Evolutionary conservation across 2,797 vertebrate species (phyloP).

Genomic region (Macropodus opercularis): DNA sequence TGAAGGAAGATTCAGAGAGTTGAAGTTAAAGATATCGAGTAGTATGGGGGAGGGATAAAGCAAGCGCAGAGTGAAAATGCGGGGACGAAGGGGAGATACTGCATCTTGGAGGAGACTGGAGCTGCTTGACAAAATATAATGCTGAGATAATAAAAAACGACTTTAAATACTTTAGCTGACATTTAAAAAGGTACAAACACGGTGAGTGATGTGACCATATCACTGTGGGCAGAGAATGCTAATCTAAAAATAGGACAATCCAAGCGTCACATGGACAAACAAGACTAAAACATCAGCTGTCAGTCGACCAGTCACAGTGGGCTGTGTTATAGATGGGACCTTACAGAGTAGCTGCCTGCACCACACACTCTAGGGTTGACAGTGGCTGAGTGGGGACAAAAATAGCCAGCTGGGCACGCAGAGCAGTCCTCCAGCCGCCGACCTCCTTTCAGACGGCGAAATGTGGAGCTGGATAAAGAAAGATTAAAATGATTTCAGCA

Average conservation of each 20-base stretch:
- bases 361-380: constrained; percentile 82
- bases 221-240: constrained; percentile 55
- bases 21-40: constrained; percentile 63
- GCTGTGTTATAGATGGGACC: constrained; percentile 58
- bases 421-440: constrained; percentile 80
- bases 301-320: constrained; percentile 40
- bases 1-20: constrained; percentile 46
- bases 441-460: constrained; percentile 76
- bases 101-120: constrained; percentile 30
- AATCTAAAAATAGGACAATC: constrained; percentile 62
- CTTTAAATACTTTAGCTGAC: constrained; percentile 34
- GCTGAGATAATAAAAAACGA: constrained; percentile 24
- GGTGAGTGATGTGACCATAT: constrained; percentile 54
- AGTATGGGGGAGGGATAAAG: constrained; percentile 59
- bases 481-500: constrained; percentile 17
- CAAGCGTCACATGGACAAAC: constrained; percentile 32
- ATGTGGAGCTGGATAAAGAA: constrained; percentile 83
- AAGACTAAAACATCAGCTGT: constrained; percentile 32
- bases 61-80: constrained; percentile 32
- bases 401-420: constrained; percentile 86
- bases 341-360: constrained; percentile 90
- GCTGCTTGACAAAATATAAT: constrained; percentile 17
- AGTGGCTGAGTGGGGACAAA: constrained; percentile 86
- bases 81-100: constrained; percentile 24
- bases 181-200: constrained; percentile 55